Conservation (phyloP, 2,797 vertebrate genomes). For the Kryptolebias ocellatus region DNA sequence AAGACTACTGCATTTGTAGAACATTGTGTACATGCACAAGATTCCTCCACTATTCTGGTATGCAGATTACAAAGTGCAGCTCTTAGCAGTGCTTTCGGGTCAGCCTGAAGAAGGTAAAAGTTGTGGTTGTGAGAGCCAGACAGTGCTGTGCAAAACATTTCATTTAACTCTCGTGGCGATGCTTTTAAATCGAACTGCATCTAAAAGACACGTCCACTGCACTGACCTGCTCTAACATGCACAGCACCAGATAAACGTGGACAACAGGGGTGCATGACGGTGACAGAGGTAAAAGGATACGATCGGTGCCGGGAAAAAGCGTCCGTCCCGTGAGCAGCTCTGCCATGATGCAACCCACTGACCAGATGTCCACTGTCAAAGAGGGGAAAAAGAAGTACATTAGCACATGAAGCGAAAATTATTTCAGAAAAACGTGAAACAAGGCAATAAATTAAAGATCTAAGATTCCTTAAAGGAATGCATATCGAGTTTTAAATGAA, state of each 20-base stretch:
- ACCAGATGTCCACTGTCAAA: constrained; percentile 97
- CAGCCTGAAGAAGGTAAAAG: neutral
- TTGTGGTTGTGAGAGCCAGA: neutral
- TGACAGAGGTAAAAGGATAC: constrained; percentile 90
- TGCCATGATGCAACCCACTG: constrained; percentile 99
- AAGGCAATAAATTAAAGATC: constrained; percentile 1
- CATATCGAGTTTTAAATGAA: too few relatives aligned
- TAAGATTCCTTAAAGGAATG: too few relatives aligned
- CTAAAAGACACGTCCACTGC: neutral
- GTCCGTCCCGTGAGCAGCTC: constrained; percentile 97
- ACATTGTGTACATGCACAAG: neutral
- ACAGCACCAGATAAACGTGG: constrained; percentile 9
- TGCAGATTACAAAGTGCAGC: constrained; percentile 27
- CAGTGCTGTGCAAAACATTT: neutral
- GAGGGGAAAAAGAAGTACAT: neutral
- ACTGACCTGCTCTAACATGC: constrained; percentile 14
- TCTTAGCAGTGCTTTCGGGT: constrained; percentile 15
- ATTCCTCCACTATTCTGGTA: constrained; percentile 21
- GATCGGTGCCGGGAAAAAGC: constrained; percentile 96
- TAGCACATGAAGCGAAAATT: neutral
- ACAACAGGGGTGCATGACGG: neutral
- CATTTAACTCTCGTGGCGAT: neutral
- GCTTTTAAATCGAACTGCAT: too few relatives aligned
- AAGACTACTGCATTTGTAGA: neutral
- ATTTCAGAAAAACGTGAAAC: too few relatives aligned